Conservation (phyloP, 2,888 invertebrate genomes). For the Pelosia muscerda region DNA sequence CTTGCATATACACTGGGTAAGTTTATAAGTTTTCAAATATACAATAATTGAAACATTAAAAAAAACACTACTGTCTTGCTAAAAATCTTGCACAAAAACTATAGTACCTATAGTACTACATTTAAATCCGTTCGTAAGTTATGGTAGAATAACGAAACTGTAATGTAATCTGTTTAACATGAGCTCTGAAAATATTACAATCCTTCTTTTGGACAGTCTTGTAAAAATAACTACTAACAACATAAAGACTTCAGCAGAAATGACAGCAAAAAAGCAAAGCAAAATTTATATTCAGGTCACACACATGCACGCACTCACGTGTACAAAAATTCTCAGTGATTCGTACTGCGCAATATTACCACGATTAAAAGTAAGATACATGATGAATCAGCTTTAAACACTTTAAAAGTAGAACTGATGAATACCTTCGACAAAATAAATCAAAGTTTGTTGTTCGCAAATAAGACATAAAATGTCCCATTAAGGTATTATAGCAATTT, state of each 20-base stretch:
- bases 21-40: slow-evolving; percentile 47
- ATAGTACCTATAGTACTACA: no score
- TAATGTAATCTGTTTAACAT: neutral
- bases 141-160: neutral
- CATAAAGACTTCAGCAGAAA: neutral
- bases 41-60: neutral
- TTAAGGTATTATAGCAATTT: no score
- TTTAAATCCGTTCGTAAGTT: neutral
- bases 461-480: no score
- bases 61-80: no score
- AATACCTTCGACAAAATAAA: neutral
- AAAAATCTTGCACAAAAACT: no score
- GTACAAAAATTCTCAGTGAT: neutral
- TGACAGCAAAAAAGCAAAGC: neutral
- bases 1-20: slow-evolving; percentile 98
- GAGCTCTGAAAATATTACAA: neutral
- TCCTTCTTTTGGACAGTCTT: neutral
- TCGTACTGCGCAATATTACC: neutral
- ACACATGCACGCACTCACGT: neutral
- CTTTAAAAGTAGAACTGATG: neutral
- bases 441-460: neutral
- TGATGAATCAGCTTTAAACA: neutral
- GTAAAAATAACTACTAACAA: neutral
- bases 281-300: neutral
- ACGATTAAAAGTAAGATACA: neutral